A percentile compares a stretch with the other conserved stretches of the same genome.
phyloP scores from a whole-genome alignment of 2,797 vertebrate genomes.

The Fratercula arctica region DNA sequence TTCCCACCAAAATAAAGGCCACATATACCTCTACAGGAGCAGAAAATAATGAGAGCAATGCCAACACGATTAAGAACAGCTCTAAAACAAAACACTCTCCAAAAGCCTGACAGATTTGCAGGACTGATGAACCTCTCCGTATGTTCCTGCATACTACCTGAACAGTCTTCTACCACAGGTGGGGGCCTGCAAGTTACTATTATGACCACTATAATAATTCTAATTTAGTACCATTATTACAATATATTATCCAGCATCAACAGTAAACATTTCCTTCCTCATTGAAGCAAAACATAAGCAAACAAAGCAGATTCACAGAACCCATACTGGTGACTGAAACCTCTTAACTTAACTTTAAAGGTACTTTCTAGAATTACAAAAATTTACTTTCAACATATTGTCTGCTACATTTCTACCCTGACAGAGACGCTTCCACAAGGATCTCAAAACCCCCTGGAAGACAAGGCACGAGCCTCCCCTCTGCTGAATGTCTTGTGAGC shows the following conservation, averaged over 20 bases:
- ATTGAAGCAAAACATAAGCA: neutral
- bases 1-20: neutral
- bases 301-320: neutral
- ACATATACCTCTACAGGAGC: accelerated
- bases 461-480: neutral
- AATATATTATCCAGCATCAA: neutral
- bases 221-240: neutral
- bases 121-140: neutral
- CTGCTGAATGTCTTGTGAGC: neutral
- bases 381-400: neutral
- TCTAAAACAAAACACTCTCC: neutral
- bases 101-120: neutral
- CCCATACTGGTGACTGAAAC: neutral
- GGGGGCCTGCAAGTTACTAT: neutral
- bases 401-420: neutral
- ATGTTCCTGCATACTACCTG: neutral
- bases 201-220: neutral
- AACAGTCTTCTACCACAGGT: neutral
- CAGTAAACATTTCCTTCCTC: neutral
- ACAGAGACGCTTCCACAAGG: neutral
- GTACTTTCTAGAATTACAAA: accelerated
- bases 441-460: neutral
- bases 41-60: accelerated
- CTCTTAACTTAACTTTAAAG: neutral
- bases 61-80: neutral